A percentile compares a stretch with the other conserved stretches of the same genome.
Evolutionary conservation across 2,113 vertebrate species (phyloP).

Genomic region (Melierax canorus): DNA sequence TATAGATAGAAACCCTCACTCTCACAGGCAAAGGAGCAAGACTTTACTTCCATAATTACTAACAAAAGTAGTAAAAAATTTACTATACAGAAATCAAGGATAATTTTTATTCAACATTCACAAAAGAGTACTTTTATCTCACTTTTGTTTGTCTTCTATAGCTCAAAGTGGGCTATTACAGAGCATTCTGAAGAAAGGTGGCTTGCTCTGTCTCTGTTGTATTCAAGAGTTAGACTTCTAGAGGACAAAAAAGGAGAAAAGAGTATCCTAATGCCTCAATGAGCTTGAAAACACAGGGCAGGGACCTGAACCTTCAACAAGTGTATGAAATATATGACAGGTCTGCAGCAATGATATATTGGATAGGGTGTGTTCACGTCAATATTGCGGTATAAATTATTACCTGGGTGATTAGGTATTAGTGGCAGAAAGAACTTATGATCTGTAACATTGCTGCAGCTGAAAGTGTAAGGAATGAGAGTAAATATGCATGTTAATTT

Average conservation of each 20-base stretch:
- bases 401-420: neutral
- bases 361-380: neutral
- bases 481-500: neutral
- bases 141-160: neutral
- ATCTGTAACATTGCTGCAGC: neutral
- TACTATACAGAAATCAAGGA: neutral
- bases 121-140: neutral
- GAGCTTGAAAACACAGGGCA: neutral
- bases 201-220: neutral
- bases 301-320: neutral
- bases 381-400: slow-evolving; percentile 1
- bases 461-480: neutral
- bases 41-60: neutral
- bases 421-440: neutral
- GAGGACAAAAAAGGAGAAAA: neutral
- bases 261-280: neutral
- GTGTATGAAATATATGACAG: slow-evolving; percentile 10
- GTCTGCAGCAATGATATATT: neutral
- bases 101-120: neutral
- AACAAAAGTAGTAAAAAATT: neutral
- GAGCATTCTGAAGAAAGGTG: neutral
- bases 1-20: neutral
- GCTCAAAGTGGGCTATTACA: neutral
- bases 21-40: neutral
- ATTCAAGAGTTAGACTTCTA: neutral